Evolutionary conservation across 2,113 vertebrate species (phyloP), one percentile per base, ranked within the genome.

Genomic region (Myiozetetes cayanensis): DNA sequence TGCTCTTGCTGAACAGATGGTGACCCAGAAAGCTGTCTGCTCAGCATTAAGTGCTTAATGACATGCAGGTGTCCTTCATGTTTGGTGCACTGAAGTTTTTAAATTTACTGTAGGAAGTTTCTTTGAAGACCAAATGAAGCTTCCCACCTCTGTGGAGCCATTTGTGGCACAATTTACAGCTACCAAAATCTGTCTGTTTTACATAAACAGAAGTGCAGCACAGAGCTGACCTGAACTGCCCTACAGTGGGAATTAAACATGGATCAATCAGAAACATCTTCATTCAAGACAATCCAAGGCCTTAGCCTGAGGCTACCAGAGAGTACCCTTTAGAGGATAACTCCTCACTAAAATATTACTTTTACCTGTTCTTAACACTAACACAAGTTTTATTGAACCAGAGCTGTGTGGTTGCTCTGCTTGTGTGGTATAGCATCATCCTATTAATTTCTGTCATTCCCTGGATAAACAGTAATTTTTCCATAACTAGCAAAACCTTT

Each of bases 11-110:
- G 88, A 95, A 65, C 94, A 97, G 96, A 97, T 97, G 96, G 93
- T 96, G 96, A 93, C 93, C 94, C 94, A 96, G 94, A 93, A 96
- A 96, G 88, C 93, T 95, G 47, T 74, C 62, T 90, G 72, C 87
- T 95, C 93, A 93, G 90, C 82, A 84, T 92, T 95, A 93, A 96
- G 88, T 80, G 63, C 94, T 94, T 96, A 95, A 96, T 96, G 85
- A 90, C 68, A 86, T 91, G 92, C 95, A 96, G 95, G 87, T 95
- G 93, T 94, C 85, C 90, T 95, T 96, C 93, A 91, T 80, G 82
- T 84, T 90, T 84, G 68, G 47, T 2, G 24, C 82, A 67, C 72
- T 88, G 50, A 91, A 87, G 58, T 86, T 90, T 87, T 91, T 12
- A 59, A 37, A 53, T 90, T 67, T 88, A 33, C 79, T 80, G 27